Conservation (phyloP, 92 coral and sea anemone species). For the Montipora capitata region DNA sequence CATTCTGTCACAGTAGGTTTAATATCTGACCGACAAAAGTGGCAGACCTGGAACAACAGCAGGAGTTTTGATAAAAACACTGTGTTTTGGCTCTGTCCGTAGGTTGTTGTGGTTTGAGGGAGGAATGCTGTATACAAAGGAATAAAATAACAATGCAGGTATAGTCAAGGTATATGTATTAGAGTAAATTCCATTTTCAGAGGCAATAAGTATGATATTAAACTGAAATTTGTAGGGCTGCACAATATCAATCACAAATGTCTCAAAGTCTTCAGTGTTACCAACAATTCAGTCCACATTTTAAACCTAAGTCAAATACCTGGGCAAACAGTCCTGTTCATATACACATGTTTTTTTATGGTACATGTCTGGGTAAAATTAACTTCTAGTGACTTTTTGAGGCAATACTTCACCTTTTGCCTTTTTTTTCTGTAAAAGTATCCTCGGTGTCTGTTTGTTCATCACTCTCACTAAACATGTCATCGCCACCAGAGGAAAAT, state of each 20-base stretch:
- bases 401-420: conserved; percentile 4
- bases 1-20: conserved; percentile 52
- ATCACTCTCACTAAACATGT: conserved; percentile 21
- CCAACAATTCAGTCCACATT: background rate
- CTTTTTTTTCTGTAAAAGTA: conserved; percentile 4
- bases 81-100: conserved; percentile 68
- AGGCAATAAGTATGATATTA: background rate
- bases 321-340: background rate
- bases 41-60: conserved; percentile 65
- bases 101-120: conserved; percentile 40
- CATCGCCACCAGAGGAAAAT: background rate
- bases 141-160: background rate
- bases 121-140: background rate
- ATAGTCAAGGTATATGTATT: background rate
- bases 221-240: background rate
- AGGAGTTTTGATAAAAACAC: conserved; percentile 72
- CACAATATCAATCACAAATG: background rate
- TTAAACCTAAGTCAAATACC: background rate
- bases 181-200: background rate
- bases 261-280: background rate
- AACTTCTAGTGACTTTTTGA: background rate
- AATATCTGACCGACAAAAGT: conserved; percentile 50
- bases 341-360: background rate
- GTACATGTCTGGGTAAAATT: background rate
- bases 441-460: conserved; percentile 28